phyloP scores from a whole-genome alignment of 2,888 invertebrate species.

The Drosophila siamana region DNA sequence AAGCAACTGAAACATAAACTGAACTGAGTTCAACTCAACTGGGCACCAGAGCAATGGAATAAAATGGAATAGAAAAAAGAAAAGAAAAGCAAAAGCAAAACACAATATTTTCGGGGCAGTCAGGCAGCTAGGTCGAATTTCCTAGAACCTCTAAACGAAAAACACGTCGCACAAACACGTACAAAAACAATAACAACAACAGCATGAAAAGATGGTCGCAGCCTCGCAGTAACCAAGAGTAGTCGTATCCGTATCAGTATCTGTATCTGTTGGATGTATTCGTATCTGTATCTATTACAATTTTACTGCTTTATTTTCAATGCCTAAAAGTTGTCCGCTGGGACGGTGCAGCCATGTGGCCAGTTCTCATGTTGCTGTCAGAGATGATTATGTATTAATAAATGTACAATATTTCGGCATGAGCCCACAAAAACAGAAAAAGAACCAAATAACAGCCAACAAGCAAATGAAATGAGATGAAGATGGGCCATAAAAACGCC shows the following conservation, averaged over 20 bases:
- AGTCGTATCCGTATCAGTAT: slow-evolving; percentile 18
- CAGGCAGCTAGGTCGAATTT: slow-evolving; percentile 60
- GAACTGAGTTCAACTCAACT: slow-evolving; percentile 45
- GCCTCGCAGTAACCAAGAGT: slow-evolving; percentile 21
- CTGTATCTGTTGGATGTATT: neutral
- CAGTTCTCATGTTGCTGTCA: slow-evolving; percentile 56
- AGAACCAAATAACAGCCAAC: slow-evolving; percentile 5
- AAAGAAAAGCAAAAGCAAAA: slow-evolving; percentile 26
- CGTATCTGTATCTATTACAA: slow-evolving; percentile 62
- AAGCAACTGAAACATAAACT: slow-evolving; percentile 51
- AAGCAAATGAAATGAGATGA: slow-evolving; percentile 7
- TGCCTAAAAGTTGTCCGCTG: slow-evolving; percentile 53
- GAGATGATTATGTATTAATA: slow-evolving; percentile 76
- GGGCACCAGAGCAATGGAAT: neutral
- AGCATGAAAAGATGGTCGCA: slow-evolving; percentile 29
- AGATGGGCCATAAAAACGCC: slow-evolving; percentile 57
- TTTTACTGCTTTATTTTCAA: slow-evolving; percentile 75
- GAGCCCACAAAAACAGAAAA: slow-evolving; percentile 26
- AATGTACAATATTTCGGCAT: slow-evolving; percentile 67
- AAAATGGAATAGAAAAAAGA: neutral
- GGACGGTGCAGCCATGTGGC: slow-evolving; percentile 56
- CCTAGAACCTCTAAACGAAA: slow-evolving; percentile 62
- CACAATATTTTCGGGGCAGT: slow-evolving; percentile 64
- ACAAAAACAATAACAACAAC: slow-evolving; percentile 24
- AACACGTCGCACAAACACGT: slow-evolving; percentile 43